Evolutionary conservation across 2,113 vertebrate species (phyloP).

Genomic region (Dasyornis broadbenti): DNA sequence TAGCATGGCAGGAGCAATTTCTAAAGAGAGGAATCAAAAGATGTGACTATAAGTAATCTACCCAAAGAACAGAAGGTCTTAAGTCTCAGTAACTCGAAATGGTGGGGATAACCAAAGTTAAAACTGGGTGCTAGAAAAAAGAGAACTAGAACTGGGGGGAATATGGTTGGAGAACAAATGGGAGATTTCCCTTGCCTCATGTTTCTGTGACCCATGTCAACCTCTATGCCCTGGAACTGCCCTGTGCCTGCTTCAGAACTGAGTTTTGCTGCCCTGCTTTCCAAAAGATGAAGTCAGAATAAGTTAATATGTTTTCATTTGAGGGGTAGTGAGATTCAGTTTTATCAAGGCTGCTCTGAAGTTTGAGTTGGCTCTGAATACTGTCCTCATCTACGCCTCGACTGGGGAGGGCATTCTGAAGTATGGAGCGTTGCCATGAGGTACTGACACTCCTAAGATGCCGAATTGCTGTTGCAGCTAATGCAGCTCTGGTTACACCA

Average conservation of each 20-base stretch:
- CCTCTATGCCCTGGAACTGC: background rate
- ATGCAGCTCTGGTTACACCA: background rate
- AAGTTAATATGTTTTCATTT: constrained; percentile 28
- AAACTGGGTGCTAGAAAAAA: background rate
- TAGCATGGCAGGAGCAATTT: background rate
- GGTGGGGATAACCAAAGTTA: background rate
- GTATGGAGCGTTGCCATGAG: background rate
- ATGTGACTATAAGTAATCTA: background rate
- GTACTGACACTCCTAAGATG: background rate
- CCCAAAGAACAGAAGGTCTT: background rate
- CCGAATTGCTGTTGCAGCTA: background rate
- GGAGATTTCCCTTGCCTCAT: background rate
- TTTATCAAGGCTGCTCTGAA: constrained; percentile 3
- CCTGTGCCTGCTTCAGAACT: background rate
- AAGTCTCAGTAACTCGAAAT: background rate
- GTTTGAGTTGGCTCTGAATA: constrained; percentile 6
- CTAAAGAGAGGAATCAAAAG: background rate
- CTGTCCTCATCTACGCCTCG: accelerated
- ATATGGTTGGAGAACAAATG: background rate
- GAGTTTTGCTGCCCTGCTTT: background rate
- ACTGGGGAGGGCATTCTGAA: background rate
- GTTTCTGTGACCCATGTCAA: background rate
- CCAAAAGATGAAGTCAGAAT: background rate
- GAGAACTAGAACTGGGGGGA: background rate
- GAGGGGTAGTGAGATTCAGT: background rate